Conservation (phyloP, 2,888 invertebrate genomes). For the Metalampra italica region DNA sequence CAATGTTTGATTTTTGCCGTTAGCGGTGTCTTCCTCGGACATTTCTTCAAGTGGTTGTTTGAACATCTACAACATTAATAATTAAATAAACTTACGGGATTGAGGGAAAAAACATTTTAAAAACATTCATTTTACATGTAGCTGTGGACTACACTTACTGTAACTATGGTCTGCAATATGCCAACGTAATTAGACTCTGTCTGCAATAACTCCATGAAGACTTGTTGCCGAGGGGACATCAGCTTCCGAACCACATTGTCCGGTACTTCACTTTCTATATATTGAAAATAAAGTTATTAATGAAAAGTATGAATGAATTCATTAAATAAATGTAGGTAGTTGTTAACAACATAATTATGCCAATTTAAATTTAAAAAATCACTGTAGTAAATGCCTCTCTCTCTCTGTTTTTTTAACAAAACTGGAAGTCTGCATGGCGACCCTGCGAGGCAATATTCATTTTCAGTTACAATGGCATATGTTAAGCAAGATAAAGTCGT, state of each 20-base stretch:
- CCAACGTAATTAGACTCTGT: conserved; percentile 99
- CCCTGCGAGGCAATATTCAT: no score
- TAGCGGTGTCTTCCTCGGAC: conserved; percentile 85
- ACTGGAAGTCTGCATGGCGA: no score
- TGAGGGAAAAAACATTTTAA: no score
- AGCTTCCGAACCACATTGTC: conserved; percentile 83
- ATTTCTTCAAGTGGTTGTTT: conserved; percentile 95
- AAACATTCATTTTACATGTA: no score
- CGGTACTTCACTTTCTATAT: conserved; percentile 74
- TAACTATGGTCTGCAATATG: conserved; percentile 95
- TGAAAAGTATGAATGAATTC: not conserved
- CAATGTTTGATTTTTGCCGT: conserved; percentile 82
- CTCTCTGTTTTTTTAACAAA: no score
- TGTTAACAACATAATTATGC: no score
- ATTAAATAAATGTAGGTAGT: no score
- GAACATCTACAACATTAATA: conserved; percentile 87
- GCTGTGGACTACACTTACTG: conserved; percentile 72
- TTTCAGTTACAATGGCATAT: no score
- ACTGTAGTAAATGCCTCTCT: no score
- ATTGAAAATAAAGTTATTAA: not conserved
- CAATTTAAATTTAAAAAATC: no score
- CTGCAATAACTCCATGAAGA: conserved; percentile 94
- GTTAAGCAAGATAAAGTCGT: no score
- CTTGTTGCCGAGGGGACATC: conserved; percentile 87
- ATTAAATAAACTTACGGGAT: not conserved